Percentiles rank a stretch among this genome's conserved stretches.
Evolutionary conservation across 35 echinoderm and acorn worm species (phyloP).

Genomic region (Eucidaris tribuloides): DNA sequence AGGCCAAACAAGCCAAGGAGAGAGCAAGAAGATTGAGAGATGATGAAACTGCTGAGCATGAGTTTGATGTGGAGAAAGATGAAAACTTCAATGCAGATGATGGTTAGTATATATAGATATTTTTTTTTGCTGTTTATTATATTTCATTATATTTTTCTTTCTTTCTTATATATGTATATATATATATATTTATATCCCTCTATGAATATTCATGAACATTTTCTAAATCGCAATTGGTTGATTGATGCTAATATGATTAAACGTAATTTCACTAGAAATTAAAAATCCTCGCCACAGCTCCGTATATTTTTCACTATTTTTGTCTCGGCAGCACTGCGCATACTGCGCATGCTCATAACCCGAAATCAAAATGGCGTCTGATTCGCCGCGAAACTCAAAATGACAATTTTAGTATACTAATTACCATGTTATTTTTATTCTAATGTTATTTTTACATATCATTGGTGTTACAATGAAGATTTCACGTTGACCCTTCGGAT

Average conservation of each 20-base stretch:
- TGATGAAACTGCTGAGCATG: slow-evolving; percentile 34
- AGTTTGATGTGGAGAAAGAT: slow-evolving; percentile 91
- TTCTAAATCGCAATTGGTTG: neutral
- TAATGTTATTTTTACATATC: too few relatives aligned
- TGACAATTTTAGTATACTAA: too few relatives aligned
- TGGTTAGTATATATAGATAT: slow-evolving; percentile 52
- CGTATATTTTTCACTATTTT: too few relatives aligned
- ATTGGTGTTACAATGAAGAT: too few relatives aligned
- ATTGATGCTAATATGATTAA: neutral
- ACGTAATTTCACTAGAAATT: neutral
- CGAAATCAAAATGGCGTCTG: too few relatives aligned
- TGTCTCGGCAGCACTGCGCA: too few relatives aligned
- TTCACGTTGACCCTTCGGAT: too few relatives aligned
- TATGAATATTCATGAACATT: neutral
- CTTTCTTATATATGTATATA: neutral
- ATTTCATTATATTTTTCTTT: neutral
- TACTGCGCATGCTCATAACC: too few relatives aligned
- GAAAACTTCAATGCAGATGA: slow-evolving; percentile 93
- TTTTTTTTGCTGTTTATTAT: neutral
- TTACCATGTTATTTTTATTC: too few relatives aligned
- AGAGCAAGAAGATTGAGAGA: slow-evolving; percentile 57
- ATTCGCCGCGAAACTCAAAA: too few relatives aligned
- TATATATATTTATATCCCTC: neutral
- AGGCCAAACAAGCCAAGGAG: slow-evolving; percentile 66
- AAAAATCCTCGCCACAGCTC: too few relatives aligned